Evolutionary conservation across 2,888 invertebrate species (phyloP).

Genomic region (Lapara coniferarum): DNA sequence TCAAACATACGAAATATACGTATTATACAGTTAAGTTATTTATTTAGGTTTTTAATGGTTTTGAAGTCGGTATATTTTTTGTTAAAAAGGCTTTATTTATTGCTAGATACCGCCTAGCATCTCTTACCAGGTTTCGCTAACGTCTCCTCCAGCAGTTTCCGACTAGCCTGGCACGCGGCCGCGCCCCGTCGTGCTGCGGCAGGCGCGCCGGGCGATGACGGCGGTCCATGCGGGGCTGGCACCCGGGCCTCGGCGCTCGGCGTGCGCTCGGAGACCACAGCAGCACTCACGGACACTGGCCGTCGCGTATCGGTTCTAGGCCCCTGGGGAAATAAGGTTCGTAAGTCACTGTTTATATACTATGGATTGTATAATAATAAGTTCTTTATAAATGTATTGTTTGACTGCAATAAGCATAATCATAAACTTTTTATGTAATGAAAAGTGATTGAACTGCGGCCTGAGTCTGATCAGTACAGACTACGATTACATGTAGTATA

Average conservation of each 20-base stretch:
- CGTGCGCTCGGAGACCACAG: constrained; percentile 58
- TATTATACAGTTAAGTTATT: no score
- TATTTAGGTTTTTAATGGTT: no score
- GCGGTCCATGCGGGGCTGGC: constrained; percentile 72
- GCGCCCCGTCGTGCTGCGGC: constrained; percentile 64
- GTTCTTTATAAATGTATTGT: no score
- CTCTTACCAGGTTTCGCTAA: constrained; percentile 81
- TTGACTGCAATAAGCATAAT: no score
- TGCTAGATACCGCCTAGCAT: neutral
- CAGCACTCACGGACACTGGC: constrained; percentile 66
- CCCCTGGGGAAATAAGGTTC: constrained; percentile 56
- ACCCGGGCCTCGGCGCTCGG: constrained; percentile 71
- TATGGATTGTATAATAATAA: no score
- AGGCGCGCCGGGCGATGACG: constrained; percentile 71
- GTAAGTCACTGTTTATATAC: no score
- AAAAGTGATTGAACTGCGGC: no score
- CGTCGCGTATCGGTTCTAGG: constrained; percentile 66
- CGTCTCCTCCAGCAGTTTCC: constrained; percentile 87
- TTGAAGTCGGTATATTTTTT: no score
- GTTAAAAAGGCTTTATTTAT: neutral
- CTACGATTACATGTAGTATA: neutral
- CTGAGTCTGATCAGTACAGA: neutral
- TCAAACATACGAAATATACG: no score
- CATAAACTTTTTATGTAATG: no score
- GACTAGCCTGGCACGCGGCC: constrained; percentile 82